These are phyloP conservation scores for Hypselothyrea guttata DNA, from an alignment of 2,888 invertebrate genomes.

Conservation along the genomic window DNA sequence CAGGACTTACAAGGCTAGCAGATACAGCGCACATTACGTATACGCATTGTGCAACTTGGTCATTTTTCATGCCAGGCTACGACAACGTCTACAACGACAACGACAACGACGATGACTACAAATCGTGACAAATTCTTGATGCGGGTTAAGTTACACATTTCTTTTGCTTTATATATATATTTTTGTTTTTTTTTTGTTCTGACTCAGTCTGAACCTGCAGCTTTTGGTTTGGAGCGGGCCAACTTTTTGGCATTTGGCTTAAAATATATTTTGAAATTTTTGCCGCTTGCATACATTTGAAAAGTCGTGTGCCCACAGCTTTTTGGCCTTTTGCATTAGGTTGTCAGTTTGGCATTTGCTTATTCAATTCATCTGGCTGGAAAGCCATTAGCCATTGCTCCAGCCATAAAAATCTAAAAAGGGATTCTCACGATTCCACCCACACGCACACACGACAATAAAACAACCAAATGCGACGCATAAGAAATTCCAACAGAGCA, in stretches of 20 bases:
- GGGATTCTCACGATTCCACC: constrained; percentile 20
- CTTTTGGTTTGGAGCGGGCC: constrained; percentile 13
- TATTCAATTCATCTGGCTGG: constrained; percentile 52
- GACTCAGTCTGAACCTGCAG: not conserved
- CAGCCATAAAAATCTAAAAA: constrained; percentile 42
- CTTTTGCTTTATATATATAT: constrained; percentile 36
- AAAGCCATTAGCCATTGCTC: constrained; percentile 52
- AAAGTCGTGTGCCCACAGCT: constrained; percentile 28
- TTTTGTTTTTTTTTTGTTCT: not conserved
- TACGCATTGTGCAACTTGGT: constrained; percentile 65
- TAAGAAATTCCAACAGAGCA: constrained; percentile 20
- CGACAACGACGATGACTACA: constrained; percentile 62
- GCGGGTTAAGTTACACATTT: constrained; percentile 73
- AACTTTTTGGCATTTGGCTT: constrained; percentile 63
- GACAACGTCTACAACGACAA: constrained; percentile 31
- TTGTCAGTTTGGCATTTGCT: constrained; percentile 48
- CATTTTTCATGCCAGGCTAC: constrained; percentile 66
- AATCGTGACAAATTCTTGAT: constrained; percentile 76
- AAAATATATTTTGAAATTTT: constrained; percentile 51
- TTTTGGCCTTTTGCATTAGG: constrained; percentile 40
- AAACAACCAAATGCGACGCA: constrained; percentile 26
- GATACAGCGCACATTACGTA: constrained; percentile 54
- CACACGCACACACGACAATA: constrained; percentile 17
- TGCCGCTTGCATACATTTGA: constrained; percentile 33
- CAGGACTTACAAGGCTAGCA: constrained; percentile 38